phyloP scores from a whole-genome alignment of 92 coral and sea anemone genomes.

The Zoanthus gigantus region DNA sequence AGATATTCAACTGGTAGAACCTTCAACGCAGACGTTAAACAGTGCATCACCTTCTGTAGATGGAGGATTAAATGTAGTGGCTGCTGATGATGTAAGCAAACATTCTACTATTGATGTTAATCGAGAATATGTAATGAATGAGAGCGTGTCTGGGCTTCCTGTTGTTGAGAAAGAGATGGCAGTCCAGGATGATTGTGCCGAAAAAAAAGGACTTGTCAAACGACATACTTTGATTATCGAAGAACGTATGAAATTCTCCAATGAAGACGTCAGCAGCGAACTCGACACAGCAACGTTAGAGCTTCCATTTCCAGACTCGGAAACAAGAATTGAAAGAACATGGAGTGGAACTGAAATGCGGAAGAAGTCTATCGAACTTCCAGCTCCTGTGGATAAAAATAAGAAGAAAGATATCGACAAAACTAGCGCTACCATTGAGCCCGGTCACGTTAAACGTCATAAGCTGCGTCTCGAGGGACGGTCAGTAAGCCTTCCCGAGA shows the following conservation, averaged over 20 bases:
- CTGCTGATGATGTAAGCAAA: conserved; percentile 15
- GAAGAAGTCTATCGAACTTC: not conserved
- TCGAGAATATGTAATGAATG: not conserved
- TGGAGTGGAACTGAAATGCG: conserved; percentile 12
- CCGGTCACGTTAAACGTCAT: conserved; percentile 62
- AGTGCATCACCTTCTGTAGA: not conserved
- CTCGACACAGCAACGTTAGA: conserved; percentile 18
- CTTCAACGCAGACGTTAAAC: not conserved
- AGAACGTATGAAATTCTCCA: conserved; percentile 52
- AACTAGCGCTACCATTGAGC: conserved; percentile 2
- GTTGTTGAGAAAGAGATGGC: conserved; percentile 17
- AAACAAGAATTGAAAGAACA: conserved; percentile 2
- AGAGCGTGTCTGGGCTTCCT: not conserved
- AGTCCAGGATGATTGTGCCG: conserved; percentile 17
- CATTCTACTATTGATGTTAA: not conserved
- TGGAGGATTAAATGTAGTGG: conserved; percentile 16
- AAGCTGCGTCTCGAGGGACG: conserved; percentile 62
- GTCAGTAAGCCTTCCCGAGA: conserved; percentile 29
- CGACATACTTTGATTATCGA: conserved; percentile 70
- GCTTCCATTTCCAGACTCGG: not conserved
- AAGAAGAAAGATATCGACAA: conserved; percentile 8
- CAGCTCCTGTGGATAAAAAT: not conserved
- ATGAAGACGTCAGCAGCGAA: conserved; percentile 24
- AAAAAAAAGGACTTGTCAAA: conserved; percentile 62
- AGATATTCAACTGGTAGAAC: not conserved